Conservation (phyloP, 2,797 vertebrate genomes). For the Vireo griseus region DNA sequence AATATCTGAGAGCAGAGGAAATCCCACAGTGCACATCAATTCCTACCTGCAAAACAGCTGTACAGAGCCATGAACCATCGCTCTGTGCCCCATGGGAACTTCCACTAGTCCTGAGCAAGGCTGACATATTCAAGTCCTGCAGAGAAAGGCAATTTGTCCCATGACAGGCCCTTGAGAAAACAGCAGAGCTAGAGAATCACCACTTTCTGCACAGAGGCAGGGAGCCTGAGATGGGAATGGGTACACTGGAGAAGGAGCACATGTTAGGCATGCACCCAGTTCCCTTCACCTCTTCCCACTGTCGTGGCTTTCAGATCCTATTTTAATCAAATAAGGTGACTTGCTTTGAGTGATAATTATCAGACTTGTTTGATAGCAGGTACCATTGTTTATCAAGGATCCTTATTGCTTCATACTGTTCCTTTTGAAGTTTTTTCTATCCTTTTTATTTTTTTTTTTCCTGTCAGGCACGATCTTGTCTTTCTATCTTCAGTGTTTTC, state of each 20-base stretch:
- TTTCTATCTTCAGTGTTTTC: background rate
- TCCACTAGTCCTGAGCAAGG: background rate
- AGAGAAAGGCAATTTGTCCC: background rate
- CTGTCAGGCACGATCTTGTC: background rate
- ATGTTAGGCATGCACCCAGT: background rate
- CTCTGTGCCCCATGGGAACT: background rate
- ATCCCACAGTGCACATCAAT: background rate
- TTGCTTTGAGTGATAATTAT: background rate
- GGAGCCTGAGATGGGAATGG: background rate
- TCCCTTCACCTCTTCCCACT: background rate
- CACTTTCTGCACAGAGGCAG: background rate
- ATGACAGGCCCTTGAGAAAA: background rate
- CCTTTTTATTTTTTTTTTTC: background rate
- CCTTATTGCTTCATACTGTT: background rate
- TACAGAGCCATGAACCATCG: accelerated
- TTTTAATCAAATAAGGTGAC: background rate
- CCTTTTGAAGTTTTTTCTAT: background rate
- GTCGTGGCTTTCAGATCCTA: background rate
- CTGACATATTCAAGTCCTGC: background rate
- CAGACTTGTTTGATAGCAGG: background rate
- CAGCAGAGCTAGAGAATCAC: accelerated
- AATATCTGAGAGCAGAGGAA: background rate
- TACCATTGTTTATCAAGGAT: background rate
- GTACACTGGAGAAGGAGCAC: accelerated
- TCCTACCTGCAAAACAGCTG: background rate